Base-by-base conservation (phyloP, 2,113 vertebrate species). In the Semnopithecus entellus region DNA sequence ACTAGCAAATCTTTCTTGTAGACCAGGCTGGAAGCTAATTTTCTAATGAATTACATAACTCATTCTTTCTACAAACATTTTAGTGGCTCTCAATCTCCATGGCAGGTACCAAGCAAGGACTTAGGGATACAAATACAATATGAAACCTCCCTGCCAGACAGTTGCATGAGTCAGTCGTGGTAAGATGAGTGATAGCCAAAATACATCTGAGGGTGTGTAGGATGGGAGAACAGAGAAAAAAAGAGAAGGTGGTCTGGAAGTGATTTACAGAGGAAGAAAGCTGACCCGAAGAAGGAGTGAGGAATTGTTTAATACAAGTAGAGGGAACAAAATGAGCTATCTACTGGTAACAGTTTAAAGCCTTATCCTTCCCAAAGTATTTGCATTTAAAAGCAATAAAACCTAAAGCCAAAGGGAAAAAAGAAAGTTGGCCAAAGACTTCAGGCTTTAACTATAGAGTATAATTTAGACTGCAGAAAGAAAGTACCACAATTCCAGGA, bases 321-420 rank as follows among this genome's bases (percentile, higher is more conserved):
- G 10, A 95, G 30, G 35, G 50, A 80, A 48, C 9, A 32, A 90
- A 61, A 57, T 78, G 57, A 94, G n/a, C 89, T 57, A 32, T 48
- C 43, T 76, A 3, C 45, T 59, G 55, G 18, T 83, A 48, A 86
- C 17, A 14, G 2, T 38, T 90, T 59, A 78, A 82, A 79, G n/a
- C 38, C 22, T 89, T 64, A 38, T 30, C 17, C 2, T 43, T 48
- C 17, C 30, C 57, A 38, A 96, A 17, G 32, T 73, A 93, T 57
- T 94, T 82, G 59, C 79, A 87, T 86, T 89, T 96, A 82, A 96
- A 96, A 86, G n/a, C n/a, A 18, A 86, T 40, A 91, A 94, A 89
- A 17, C 38, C 66, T 91, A 55, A 68, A 90, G 13, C 59, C 79
- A 55, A 89, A 93, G 20, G 32, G 11, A 32, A 88, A 25, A 82